Evolutionary conservation across 2,797 vertebrate species (phyloP), one percentile per base, ranked within the genome.

Genomic region (Xyrichtys novacula): DNA sequence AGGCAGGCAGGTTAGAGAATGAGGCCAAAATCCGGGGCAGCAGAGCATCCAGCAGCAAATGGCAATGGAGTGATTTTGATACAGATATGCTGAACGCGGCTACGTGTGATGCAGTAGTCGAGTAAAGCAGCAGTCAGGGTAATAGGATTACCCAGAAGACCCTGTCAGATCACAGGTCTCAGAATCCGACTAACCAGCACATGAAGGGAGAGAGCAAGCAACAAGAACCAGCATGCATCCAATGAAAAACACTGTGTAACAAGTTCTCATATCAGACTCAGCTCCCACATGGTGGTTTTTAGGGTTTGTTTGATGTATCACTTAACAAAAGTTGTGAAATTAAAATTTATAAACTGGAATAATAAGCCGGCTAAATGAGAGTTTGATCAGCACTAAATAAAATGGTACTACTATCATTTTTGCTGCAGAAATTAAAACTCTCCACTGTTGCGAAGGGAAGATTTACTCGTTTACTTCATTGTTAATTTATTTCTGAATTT

Each of bases 81-180:
- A 20, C 1, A 22, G 58, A 67, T 70, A 72, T 68, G 62, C 56
- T 53, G 68, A 78, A 46, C 3, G 23, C 17, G 31, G 3, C 16
- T 76, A 65, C 49, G 55, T 71, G 56, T 57, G 15, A 10, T 48
- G 58, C 54, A 64, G 44, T 14, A 53, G 66, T 76, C 73, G 76
- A 65, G 61, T 40, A 73, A 57, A 71, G 74, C 67, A 69, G 81
- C 74, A 67, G 66, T 82, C 63, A 55, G 40, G 72, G 63, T 86
- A 86, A 91, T 83, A 84, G 86, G 88, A 89, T 89, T 88, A 89
- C 46, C 32, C 46, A 28, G 39, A 63, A 42, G 19, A 80, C 16
- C 9, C 62, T 67, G 73, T 83, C 71, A 78, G 73, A 87, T 82
- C 81, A 71, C 46, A 79, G 44, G 26, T 55, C 32, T 25, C 52